phyloP scores from a whole-genome alignment of 2,113 vertebrate genomes.

The Prietella phreatophila region DNA sequence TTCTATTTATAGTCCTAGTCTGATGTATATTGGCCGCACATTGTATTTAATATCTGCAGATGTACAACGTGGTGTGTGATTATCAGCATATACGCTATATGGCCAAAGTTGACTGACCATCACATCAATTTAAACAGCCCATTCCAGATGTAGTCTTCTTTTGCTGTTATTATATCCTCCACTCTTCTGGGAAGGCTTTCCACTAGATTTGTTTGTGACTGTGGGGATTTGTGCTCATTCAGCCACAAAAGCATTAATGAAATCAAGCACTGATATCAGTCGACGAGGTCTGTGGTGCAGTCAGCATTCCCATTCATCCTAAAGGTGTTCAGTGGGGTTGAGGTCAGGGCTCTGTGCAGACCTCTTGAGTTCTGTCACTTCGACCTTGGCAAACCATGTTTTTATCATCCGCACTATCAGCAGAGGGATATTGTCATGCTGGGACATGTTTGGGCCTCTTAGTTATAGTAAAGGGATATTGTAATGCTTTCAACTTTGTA shows the following conservation, averaged over 20 bases:
- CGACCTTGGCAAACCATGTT: background rate
- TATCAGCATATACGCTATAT: background rate
- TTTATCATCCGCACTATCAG: background rate
- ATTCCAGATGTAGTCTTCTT: no score
- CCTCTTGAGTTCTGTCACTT: background rate
- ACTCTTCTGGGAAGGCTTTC: background rate
- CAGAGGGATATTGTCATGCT: background rate
- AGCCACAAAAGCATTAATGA: background rate
- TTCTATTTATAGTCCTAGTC: background rate
- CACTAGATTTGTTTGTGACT: no score
- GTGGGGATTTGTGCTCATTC: no score
- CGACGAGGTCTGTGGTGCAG: background rate
- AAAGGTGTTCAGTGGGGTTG: background rate
- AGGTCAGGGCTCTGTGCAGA: background rate
- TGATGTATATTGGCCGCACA: background rate
- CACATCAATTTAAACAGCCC: no score
- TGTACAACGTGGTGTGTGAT: background rate
- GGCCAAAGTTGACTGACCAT: background rate
- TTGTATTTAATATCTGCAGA: background rate
- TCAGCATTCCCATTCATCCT: background rate
- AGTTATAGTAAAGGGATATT: background rate
- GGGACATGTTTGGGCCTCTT: background rate
- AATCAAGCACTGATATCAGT: background rate
- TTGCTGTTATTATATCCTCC: background rate
- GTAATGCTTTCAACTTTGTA: no score